Evolutionary conservation across 2,888 invertebrate species (phyloP), one percentile per base, ranked within the genome.

Genomic region (Aricia artaxerxes): DNA sequence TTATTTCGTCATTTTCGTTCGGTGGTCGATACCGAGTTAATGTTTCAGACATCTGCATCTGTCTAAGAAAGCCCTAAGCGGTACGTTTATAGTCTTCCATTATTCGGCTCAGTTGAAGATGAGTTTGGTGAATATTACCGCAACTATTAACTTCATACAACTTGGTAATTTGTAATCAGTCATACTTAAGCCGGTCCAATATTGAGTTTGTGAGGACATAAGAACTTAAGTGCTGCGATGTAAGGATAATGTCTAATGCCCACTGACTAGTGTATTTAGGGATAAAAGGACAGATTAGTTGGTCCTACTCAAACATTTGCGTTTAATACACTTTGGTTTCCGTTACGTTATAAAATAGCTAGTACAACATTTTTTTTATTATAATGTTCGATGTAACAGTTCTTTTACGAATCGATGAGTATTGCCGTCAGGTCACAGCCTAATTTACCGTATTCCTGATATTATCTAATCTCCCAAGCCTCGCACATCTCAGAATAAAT

Each of bases 231-330:
- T 35, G 69, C 35, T 3, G 13, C 35, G 1, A 38, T 69, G 35
- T 69, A 69, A 69, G 69, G 69, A 35, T 13, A 38, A 64, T 64
- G 11, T 69, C 13, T 69, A 13, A 69, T 13, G 35, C 35, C 35
- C 24, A 69, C 69, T 35, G 64, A 69, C 35, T 69, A 69, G 69
- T 69, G 35, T 69, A 13, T 69, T 69, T 69, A 69, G 35, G 69
- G 69, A 35, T 69, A 35, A 69, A 69, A 69, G 69, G 69, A 69
- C 35, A 35, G 16, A 38, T 35, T 38, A 69, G 69, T 69, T 31
- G 5, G 69, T 69, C 69, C 69, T 69, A 69, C 4, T 69, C 35
- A 69, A 69, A 69, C 35, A 69, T 38, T 69, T 38, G 35, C 35
- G 11, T 11, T 24, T 31, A 31, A 9, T 64, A 61, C 11, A 5